Percentiles rank a stretch among this genome's conserved stretches.
Conservation (phyloP, 2,888 invertebrate genomes). For the Chrysodeixis includens region DNA sequence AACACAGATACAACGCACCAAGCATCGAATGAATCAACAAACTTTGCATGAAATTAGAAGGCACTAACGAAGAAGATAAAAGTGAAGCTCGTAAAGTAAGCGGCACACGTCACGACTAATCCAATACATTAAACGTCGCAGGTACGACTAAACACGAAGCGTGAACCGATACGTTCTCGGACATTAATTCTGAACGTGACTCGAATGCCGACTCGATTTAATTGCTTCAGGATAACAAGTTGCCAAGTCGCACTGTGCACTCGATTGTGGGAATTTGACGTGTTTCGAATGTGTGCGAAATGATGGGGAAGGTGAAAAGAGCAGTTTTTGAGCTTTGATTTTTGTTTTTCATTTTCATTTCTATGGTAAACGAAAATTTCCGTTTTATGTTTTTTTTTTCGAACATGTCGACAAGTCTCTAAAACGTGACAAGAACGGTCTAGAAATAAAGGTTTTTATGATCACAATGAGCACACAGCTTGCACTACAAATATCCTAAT, state of each 20-base stretch:
- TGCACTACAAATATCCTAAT: no score
- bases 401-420: no score
- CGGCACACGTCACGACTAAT: conserved; percentile 54
- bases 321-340: background rate
- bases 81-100: conserved; percentile 37
- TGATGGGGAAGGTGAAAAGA: conserved; percentile 23
- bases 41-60: conserved; percentile 25
- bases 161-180: conserved; percentile 61
- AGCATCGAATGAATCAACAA: background rate
- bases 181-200: conserved; percentile 67
- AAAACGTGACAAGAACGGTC: no score
- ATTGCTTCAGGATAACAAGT: conserved; percentile 60
- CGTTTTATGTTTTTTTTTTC: no score
- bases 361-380: background rate
- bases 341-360: background rate
- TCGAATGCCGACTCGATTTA: conserved; percentile 55
- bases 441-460: no score
- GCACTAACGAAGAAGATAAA: conserved; percentile 30
- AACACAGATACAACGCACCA: background rate
- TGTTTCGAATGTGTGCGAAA: conserved; percentile 27
- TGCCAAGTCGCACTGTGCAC: conserved; percentile 50
- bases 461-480: no score
- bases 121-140: conserved; percentile 55
- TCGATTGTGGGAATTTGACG: conserved; percentile 46
- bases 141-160: conserved; percentile 56